Evolutionary conservation across 2,113 vertebrate genomes (phyloP), one percentile per base, ranked within the genome.

Genomic region (Salvelinus fontinalis): DNA sequence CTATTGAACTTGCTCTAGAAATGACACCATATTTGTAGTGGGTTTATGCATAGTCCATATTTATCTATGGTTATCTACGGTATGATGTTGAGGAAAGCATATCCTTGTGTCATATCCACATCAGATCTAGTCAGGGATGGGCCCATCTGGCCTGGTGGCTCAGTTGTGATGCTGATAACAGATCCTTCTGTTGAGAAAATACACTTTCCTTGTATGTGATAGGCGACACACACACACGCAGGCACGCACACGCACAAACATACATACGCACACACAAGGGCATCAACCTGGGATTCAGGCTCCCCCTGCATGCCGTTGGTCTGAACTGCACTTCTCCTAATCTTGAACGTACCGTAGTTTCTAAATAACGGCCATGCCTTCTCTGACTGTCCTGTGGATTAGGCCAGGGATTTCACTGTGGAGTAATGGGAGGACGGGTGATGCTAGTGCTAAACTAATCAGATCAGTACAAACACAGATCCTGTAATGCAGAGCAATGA

Each of bases 301-400:
- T 0, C 67, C 81, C 77, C 69, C 83, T 87, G 76, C 78, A 57
- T 81, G 83, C 69, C 3, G 57, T 22, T 16, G 24, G 0, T 18
- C 20, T 44, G 76, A 68, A 78, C 51, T 85, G 74, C 68, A 73
- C 20, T 7, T 6, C 31, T 68, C 44, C 44, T 71, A 54, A 66
- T 29, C 64, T 29, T 62, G 59, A 62, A 20, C 9, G 2, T 8
- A 22, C 59, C 5, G 18, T n/a, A 22, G 59, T 8, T 26, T 29
- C 9, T 13, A 29, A 12, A 68, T n/a, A 48, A 70, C n/a, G 4
- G 7, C 3, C 12, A 48, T 14, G 20, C 8, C 39, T 79, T 70
- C 49, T 70, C 31, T 16, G 48, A 75, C 59, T 62, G 31, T n/a
- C 2, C 29, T 81, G 62, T 67, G 74, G 69, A 79, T 82, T 29